Evolutionary conservation across 2,888 invertebrate genomes (phyloP), one percentile per base, ranked within the genome.

Genomic region (Phyllotreta cruciferae): DNA sequence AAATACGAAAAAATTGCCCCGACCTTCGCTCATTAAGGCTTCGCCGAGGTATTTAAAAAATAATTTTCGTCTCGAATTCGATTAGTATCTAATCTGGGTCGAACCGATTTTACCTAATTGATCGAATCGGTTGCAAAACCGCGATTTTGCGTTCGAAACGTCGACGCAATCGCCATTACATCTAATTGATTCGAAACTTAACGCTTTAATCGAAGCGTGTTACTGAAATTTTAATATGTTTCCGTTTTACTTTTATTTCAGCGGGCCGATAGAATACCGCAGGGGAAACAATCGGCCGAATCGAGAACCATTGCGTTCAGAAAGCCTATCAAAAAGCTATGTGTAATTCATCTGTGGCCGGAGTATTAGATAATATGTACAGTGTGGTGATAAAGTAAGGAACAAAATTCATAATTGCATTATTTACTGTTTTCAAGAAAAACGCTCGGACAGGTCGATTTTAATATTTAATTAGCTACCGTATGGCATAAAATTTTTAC

Each of bases 181-280:
- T 6, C 6, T 47, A 47, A 47, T 47, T 47, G 47, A 47, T 13
- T 47, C 35, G 36, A 35, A 49, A 49, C 35, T 49, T 49, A 35
- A 35, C 35, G 49, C 49, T 49, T 34, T 49, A 49, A 49, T 49
- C 36, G 49, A 8, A 49, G 49, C 34, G 36, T 10, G 36, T 34
- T 49, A 49, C 49, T 49, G 24, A 35, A 49, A 49, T 35, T 49
- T 49, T 49, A 49, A 49, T 49, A 49, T n/a, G 11, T 11, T 34
- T 47, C 47, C 47, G 47, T 47, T 47, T 47, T 49, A 35, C 3
- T 49, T 49, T 6, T 35, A 35, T 49, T 49, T 24, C 24, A 24
- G 24, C 24, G 2, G 24, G 24, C 24, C 24, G 4, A 24, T 24
- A 24, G 4, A 24, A 24, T 24, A 24, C 24, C 24, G 24, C 24